Evolutionary conservation across 2,113 vertebrate genomes (phyloP).

Genomic region (Indicator maculatus): DNA sequence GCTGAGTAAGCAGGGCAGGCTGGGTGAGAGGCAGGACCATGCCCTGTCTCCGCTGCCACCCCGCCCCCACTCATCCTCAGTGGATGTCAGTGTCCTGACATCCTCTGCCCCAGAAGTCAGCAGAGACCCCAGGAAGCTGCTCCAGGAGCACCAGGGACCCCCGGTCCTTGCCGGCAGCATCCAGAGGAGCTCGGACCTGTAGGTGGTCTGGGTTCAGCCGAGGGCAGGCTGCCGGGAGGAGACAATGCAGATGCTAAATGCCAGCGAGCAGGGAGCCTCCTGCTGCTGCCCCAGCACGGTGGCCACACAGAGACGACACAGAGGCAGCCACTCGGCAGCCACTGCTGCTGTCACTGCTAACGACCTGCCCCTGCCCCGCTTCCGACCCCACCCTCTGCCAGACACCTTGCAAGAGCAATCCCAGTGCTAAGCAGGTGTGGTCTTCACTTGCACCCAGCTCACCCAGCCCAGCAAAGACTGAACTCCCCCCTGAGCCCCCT

Average conservation of each 20-base stretch:
- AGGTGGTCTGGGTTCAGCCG: neutral
- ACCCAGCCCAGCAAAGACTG: neutral
- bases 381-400: fast-evolving
- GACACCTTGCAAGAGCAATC: neutral
- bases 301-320: constrained; percentile 21
- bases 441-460: neutral
- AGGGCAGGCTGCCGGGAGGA: constrained; percentile 4
- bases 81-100: neutral
- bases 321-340: neutral
- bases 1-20: neutral
- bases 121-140: neutral
- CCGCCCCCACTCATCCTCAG: neutral
- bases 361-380: neutral
- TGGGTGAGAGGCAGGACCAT: neutral
- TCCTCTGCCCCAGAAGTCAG: neutral
- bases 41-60: fast-evolving
- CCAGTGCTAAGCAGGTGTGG: neutral
- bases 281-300: constrained; percentile 13
- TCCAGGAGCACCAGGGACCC: neutral
- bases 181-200: neutral
- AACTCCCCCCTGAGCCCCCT: neutral
- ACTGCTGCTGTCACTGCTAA: neutral
- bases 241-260: constrained; percentile 48
- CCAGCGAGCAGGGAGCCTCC: constrained; percentile 13
- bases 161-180: neutral